Percentiles rank a stretch among this genome's conserved stretches.
These are phyloP conservation scores for Leptopilina drosophilae DNA, from an alignment of 2,888 invertebrate species.

Conservation along the genomic window DNA sequence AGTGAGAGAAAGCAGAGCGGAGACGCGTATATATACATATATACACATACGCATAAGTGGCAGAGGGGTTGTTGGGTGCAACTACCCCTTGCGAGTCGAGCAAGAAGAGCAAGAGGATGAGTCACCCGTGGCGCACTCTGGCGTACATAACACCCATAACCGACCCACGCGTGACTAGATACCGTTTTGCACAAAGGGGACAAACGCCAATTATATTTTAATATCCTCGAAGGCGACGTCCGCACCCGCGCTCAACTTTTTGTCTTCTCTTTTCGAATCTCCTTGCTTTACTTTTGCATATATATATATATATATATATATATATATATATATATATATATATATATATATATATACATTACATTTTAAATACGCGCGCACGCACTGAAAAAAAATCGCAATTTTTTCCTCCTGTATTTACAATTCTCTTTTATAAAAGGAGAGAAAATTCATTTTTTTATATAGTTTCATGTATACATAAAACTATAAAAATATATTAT, in stretches of 20 bases:
- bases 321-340: no score
- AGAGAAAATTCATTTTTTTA: no score
- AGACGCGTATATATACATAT: slow-evolving; percentile 43
- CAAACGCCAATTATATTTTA: slow-evolving; percentile 76
- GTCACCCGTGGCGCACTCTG: slow-evolving; percentile 74
- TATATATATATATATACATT: no score
- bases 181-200: slow-evolving; percentile 74
- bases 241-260: slow-evolving; percentile 56
- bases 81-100: slow-evolving; percentile 56
- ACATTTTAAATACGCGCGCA: no score
- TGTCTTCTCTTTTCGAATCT: slow-evolving; percentile 62
- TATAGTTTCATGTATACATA: no score
- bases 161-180: slow-evolving; percentile 75
- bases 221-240: slow-evolving; percentile 64
- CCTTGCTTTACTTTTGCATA: no score
- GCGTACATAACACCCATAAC: slow-evolving; percentile 74
- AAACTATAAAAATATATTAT: no score
- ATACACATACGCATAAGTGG: slow-evolving; percentile 65
- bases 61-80: slow-evolving; percentile 66
- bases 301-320: no score
- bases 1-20: no score
- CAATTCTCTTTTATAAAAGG: no score
- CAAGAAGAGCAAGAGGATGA: slow-evolving; percentile 68
- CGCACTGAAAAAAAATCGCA: no score
- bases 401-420: no score